Base-by-base conservation (phyloP, 92 coral and sea anemone species). In the Palythoa grandiflora region DNA sequence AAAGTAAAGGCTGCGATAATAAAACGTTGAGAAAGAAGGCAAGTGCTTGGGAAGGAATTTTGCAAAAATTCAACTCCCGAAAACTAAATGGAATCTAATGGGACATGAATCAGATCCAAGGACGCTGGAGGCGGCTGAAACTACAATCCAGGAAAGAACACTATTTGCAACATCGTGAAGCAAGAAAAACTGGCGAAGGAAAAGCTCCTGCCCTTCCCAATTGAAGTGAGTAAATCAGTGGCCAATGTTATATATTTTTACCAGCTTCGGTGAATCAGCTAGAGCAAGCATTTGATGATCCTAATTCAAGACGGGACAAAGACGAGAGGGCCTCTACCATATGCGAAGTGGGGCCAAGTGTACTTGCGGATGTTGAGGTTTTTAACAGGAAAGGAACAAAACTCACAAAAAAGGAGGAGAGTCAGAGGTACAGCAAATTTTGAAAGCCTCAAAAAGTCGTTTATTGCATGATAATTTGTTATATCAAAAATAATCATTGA, bases 171-270 rank as follows among this genome's bases (percentile, higher is more conserved):
- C 68, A 75, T 61, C 68, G 89, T 6, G 89, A 86, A 63, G 59
- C 89, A 76, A 61, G 68, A 77, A 78, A 79, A 55, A 72, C 87
- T 38, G 80, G 90, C 6, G 87, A 65, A 71, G 90, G 90, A 40
- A 68, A 79, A 73, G 90, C 87, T 80, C 87, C 87, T 59, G 81
- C 50, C 79, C 20, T 71, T 52, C 87, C 87, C 90, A 36, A 73
- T 71, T 57, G 21, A 79, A 68, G 80, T 80, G 44, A 15, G 90
- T 44, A 80, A 88, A 88, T 50, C 79, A 54, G 90, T 71, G n/a
- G 75, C 80, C 15, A 75, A 71, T 73, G 87, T 88, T 7, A 54
- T 8, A 28, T 28, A 28, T 44, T 1, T 44, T 4, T 88, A 16
- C 79, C 90, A 70, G 90, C 80, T 15, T 83, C 77, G 1, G 84